Percentiles rank a stretch among this genome's conserved stretches.
Conservation (phyloP, 2,797 vertebrate species). For the Halcyon smyrnensis region DNA sequence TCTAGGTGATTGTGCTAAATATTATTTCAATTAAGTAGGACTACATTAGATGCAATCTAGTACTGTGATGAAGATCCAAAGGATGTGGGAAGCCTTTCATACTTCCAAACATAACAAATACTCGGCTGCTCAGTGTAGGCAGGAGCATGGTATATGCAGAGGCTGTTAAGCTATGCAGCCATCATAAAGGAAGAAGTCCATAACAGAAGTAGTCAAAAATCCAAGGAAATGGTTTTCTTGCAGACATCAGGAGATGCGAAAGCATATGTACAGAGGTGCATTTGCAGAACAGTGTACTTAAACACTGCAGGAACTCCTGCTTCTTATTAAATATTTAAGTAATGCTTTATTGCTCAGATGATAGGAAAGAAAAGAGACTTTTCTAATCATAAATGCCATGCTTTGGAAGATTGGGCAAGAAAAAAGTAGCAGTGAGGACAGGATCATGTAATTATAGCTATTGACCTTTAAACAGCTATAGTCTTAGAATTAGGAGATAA, state of each 20-base stretch:
- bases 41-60: not conserved
- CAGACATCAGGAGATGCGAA: not conserved
- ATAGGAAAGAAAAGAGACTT: not conserved
- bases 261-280: not conserved
- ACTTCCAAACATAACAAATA: not conserved
- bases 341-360: not conserved
- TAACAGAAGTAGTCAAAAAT: not conserved
- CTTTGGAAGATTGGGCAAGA: not conserved
- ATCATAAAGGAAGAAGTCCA: not conserved
- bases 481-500: not conserved
- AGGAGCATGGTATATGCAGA: not conserved
- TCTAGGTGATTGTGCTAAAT: not conserved
- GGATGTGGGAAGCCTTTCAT: not conserved
- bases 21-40: not conserved
- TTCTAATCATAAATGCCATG: not conserved
- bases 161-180: not conserved
- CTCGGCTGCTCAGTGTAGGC: not conserved
- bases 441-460: not conserved
- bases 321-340: not conserved
- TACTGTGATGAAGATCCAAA: not conserved
- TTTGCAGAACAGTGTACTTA: not conserved
- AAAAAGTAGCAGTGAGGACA: not conserved
- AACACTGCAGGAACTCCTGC: not conserved
- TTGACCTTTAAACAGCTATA: not conserved
- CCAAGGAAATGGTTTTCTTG: not conserved